Evolutionary conservation across 2,113 vertebrate species (phyloP).

Genomic region (Hassar affinis): DNA sequence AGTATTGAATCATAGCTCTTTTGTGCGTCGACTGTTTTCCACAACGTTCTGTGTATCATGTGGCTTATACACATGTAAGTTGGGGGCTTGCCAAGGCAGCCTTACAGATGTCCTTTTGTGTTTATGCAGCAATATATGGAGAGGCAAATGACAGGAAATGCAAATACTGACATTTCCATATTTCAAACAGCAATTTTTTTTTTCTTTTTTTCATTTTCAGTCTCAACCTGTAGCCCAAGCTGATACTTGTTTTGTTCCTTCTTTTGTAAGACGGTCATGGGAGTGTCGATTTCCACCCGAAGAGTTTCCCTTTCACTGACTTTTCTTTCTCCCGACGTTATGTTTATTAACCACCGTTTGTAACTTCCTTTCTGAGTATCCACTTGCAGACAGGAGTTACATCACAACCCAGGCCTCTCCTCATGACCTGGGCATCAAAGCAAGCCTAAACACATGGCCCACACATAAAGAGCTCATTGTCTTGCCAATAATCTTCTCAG

Average conservation of each 20-base stretch:
- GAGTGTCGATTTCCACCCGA: slow-evolving; percentile 9
- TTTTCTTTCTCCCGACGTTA: background rate
- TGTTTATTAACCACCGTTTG: slow-evolving; percentile 28
- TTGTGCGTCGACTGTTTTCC: slow-evolving; percentile 31
- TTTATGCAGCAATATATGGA: slow-evolving; percentile 15
- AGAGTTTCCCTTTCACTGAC: background rate
- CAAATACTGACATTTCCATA: slow-evolving; percentile 40
- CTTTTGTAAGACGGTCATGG: slow-evolving; percentile 1
- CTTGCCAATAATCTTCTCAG: slow-evolving; percentile 47
- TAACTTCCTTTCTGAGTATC: slow-evolving; percentile 37
- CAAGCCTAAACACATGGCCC: slow-evolving; percentile 38
- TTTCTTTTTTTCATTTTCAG: slow-evolving; percentile 5
- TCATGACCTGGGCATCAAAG: slow-evolving; percentile 52
- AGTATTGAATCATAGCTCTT: slow-evolving; percentile 22
- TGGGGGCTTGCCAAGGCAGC: slow-evolving; percentile 11
- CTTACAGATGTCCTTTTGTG: slow-evolving; percentile 42
- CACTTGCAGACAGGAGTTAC: slow-evolving; percentile 40
- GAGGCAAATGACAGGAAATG: slow-evolving; percentile 39
- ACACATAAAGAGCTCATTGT: slow-evolving; percentile 50
- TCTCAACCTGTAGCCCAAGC: background rate
- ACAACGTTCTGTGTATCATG: background rate
- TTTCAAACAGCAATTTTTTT: slow-evolving; percentile 8
- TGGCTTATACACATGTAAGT: slow-evolving; percentile 19
- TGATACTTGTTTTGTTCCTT: slow-evolving; percentile 23
- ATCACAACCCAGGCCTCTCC: slow-evolving; percentile 34